These are phyloP conservation scores for Phthorimaea operculella DNA, from an alignment of 1,140 invertebrate species.

Conservation along the genomic window DNA sequence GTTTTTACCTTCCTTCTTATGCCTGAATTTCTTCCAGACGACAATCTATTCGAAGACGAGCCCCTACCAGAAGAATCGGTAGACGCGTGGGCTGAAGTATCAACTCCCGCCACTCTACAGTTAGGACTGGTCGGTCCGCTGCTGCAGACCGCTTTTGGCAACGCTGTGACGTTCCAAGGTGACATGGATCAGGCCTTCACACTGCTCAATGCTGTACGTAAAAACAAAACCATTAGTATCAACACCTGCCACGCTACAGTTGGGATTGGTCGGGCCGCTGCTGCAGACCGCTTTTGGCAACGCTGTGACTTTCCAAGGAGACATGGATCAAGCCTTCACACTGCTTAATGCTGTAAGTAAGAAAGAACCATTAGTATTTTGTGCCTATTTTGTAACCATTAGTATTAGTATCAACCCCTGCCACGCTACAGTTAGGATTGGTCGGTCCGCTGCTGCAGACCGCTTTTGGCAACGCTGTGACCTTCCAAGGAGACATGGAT, in stretches of 20 bases:
- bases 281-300: conserved; percentile 38
- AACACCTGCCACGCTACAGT: no score
- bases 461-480: conserved; percentile 28
- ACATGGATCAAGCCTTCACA: conserved; percentile 43
- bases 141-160: conserved; percentile 37
- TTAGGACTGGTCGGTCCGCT: conserved; percentile 28
- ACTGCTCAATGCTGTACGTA: conserved; percentile 37
- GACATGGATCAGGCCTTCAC: conserved; percentile 48
- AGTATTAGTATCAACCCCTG: no score
- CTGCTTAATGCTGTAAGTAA: conserved; percentile 40
- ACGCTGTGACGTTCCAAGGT: conserved; percentile 23
- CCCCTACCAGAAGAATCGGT: conserved; percentile 28
- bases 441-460: conserved; percentile 36
- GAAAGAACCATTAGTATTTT: no score
- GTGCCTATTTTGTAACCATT: no score
- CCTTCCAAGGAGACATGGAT: conserved; percentile 38
- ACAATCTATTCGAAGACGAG: conserved; percentile 32
- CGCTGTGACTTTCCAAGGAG: conserved; percentile 25
- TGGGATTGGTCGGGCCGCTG: no score
- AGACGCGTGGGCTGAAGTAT: conserved; percentile 25
- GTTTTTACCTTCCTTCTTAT: no score
- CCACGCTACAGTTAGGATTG: no score
- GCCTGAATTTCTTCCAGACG: conserved; percentile 19
- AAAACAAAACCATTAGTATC: no score
- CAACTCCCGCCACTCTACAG: conserved; percentile 17